These are phyloP conservation scores for Synergus japonicus DNA, from an alignment of 2,888 invertebrate species.

Conservation along the genomic window DNA sequence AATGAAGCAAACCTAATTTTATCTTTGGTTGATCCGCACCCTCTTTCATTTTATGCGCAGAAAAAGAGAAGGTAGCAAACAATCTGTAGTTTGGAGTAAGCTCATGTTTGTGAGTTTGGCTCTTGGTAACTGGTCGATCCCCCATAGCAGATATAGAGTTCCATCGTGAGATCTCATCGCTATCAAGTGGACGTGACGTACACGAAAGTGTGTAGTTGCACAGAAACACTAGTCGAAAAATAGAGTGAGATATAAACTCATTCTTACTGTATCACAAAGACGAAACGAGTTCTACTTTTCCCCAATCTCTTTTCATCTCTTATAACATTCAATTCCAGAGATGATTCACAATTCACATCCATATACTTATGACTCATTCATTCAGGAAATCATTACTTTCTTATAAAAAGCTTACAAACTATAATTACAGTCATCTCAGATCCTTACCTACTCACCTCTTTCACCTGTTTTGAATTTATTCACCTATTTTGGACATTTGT, in stretches of 20 bases:
- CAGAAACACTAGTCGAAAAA: constrained; percentile 30
- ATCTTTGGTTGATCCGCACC: constrained; percentile 28
- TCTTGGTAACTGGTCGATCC: constrained; percentile 35
- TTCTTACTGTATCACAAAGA: constrained; percentile 10
- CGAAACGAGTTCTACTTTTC: constrained; percentile 18
- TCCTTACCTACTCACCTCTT: too few relatives aligned
- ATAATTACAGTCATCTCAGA: too few relatives aligned
- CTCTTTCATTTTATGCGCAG: constrained; percentile 31
- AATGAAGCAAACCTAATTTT: constrained; percentile 41
- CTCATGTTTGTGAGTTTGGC: constrained; percentile 41
- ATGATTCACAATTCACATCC: constrained; percentile 18
- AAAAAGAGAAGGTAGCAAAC: constrained; percentile 32
- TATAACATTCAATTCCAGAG: neutral
- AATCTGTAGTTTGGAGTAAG: constrained; percentile 38
- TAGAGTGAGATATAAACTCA: neutral
- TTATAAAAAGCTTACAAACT: neutral
- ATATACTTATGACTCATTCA: neutral
- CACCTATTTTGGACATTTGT: too few relatives aligned
- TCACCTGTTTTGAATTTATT: too few relatives aligned
- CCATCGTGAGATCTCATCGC: constrained; percentile 32
- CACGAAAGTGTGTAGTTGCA: neutral
- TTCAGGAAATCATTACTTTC: neutral
- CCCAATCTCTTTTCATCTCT: constrained; percentile 12
- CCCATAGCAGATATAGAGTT: constrained; percentile 6
- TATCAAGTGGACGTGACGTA: constrained; percentile 32